Percentiles rank a stretch among this genome's conserved stretches.
Evolutionary conservation across 2,888 invertebrate species (phyloP).

Genomic region (Orgyia antiqua): DNA sequence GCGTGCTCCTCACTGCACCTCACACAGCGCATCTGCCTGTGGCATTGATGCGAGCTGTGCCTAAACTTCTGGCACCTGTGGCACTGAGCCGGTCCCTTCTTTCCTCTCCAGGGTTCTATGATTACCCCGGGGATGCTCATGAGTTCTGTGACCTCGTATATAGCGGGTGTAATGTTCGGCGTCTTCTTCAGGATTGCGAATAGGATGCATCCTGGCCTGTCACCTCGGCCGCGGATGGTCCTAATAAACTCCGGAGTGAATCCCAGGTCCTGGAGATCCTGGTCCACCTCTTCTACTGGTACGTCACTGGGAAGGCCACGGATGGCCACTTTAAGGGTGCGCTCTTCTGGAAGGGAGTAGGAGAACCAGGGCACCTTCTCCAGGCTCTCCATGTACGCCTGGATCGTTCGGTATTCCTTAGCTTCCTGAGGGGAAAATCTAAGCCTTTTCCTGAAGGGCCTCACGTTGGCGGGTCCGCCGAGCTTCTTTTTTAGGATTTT

Average conservation of each 20-base stretch:
- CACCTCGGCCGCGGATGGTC: neutral
- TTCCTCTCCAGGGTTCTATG: neutral
- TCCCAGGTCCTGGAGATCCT: neutral
- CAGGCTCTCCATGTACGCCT: neutral
- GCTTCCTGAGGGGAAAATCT: slow-evolving; percentile 1
- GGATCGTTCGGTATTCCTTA: neutral
- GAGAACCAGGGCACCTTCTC: neutral
- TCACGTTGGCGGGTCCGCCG: neutral
- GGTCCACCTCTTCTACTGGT: neutral
- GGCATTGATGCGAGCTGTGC: neutral
- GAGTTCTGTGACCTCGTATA: neutral
- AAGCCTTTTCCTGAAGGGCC: too few species aligned
- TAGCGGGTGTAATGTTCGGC: neutral
- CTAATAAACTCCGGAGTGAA: neutral
- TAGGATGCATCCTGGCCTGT: neutral
- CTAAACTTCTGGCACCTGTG: neutral
- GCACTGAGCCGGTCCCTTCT: neutral
- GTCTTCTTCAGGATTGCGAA: neutral
- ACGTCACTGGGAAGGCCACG: neutral
- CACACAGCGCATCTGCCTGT: neutral
- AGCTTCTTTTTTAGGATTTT: neutral
- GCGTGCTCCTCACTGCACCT: neutral
- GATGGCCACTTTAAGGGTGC: neutral
- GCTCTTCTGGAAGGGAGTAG: neutral
- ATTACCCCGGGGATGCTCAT: neutral